Base-by-base conservation (phyloP, 2,797 vertebrate genomes). In the Myiotriccus ornatus region DNA sequence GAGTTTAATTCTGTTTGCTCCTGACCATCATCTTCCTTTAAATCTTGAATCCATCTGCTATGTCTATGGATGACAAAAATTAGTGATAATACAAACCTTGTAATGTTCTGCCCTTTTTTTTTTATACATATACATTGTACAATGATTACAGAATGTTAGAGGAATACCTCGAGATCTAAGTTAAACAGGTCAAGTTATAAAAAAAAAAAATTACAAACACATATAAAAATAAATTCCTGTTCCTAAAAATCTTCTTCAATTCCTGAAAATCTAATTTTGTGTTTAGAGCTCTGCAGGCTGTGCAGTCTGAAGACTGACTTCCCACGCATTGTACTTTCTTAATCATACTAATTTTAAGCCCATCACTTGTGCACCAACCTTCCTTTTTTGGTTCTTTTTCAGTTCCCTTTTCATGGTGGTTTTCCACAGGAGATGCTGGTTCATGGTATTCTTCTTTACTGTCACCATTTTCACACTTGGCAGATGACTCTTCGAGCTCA, bases 361-460 rank as follows among this genome's bases (percentile, higher is more conserved):
- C 65, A 47, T 50, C 55, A 73, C 71, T 94, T 78, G 50, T 83
- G 87, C 76, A 97, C 97, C 82, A 84, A 98, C 98, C 98, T 98
- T 95, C 97, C 90, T 96, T 97, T 90, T 85, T 80, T 67, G 82
- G 70, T 22, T 97, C 96, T 89, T 97, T 97, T 53, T 96, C 93
- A 22, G 84, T 87, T 83, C 90, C 97, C 63, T 96, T 97, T 84
- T 78, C 92, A 76, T 44, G 81, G 71, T 84, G 87, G 86, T 63
- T 87, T 94, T 95, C 96, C 89, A 77, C 74, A 13, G 86, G 87
- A 93, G 94, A 94, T 0, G n/a, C 62, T 20, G 87, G 76, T 52
- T 94, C 96, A 60, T 4, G 56, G n/a, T 70, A 92, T 24, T 97
- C 93, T 89, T 95, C 90, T 64, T 84, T 91, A 20, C 44, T 73